A percentile compares a stretch with the other conserved stretches of the same genome.
Conservation (phyloP, 2,797 vertebrate genomes). For the Monodelphis domestica region DNA sequence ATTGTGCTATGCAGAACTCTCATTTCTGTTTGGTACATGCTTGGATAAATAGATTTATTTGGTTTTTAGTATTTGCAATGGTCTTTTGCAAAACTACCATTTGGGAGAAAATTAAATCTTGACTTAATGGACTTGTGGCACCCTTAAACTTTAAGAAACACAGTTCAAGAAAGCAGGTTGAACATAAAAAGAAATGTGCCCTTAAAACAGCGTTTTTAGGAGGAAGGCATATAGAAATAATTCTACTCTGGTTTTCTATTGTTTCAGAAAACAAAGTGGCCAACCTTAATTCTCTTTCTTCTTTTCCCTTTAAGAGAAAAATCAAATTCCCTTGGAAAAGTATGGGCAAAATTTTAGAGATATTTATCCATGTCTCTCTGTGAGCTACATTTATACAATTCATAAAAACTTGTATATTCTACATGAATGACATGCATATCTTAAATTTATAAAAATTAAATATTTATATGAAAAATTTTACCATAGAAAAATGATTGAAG, state of each 20-base stretch:
- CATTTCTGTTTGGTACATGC: background rate
- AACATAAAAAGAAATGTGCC: background rate
- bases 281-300: background rate
- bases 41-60: background rate
- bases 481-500: background rate
- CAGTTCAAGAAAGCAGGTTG: accelerated
- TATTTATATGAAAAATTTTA: background rate
- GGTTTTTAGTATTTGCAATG: background rate
- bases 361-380: background rate
- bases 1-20: background rate
- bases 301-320: background rate
- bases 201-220: background rate
- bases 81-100: background rate
- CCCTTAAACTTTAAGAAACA: background rate
- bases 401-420: background rate
- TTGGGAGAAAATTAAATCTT: background rate
- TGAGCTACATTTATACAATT: background rate
- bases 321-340: background rate
- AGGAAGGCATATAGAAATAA: background rate
- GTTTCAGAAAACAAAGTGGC: background rate
- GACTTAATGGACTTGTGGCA: background rate
- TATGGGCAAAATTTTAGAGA: background rate
- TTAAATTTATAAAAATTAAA: background rate
- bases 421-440: background rate
- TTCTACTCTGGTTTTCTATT: background rate